These are phyloP conservation scores for Hippocampus kuda DNA, from an alignment of 2,797 vertebrate genomes.

Conservation along the genomic window DNA sequence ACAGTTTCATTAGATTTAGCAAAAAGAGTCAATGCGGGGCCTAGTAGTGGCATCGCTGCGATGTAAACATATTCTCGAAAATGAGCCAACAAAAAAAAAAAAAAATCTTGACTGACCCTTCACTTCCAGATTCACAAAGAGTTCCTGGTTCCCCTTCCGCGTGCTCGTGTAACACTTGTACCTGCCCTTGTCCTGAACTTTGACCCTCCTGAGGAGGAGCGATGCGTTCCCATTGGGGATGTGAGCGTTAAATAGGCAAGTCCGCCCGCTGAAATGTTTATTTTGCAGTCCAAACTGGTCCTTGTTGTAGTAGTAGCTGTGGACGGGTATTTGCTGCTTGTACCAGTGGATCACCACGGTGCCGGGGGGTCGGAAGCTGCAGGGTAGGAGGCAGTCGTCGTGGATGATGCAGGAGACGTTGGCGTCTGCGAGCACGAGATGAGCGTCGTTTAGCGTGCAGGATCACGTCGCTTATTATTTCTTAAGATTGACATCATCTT, in stretches of 20 bases:
- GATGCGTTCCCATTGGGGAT: slow-evolving; percentile 75
- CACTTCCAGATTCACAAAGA: slow-evolving; percentile 58
- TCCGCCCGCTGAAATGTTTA: slow-evolving; percentile 64
- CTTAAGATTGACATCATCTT: no score
- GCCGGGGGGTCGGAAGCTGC: slow-evolving; percentile 59
- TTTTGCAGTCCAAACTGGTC: slow-evolving; percentile 71
- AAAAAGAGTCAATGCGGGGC: no score
- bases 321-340: slow-evolving; percentile 64
- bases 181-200: slow-evolving; percentile 65
- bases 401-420: slow-evolving; percentile 64
- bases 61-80: not conserved
- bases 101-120: slow-evolving; percentile 61
- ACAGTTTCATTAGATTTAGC: not conserved
- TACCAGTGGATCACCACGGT: slow-evolving; percentile 75
- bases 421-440: slow-evolving; percentile 46
- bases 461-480: not conserved
- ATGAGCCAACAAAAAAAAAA: not conserved
- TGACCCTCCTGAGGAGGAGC: slow-evolving; percentile 67
- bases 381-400: slow-evolving; percentile 71
- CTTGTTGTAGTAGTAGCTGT: slow-evolving; percentile 68
- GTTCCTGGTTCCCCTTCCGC: slow-evolving; percentile 42
- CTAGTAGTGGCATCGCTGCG: not conserved
- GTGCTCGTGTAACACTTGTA: slow-evolving; percentile 79
- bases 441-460: not conserved
- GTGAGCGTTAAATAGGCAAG: slow-evolving; percentile 67